phyloP scores from a whole-genome alignment of 2,888 invertebrate genomes.

The Argynnis bischoffii region DNA sequence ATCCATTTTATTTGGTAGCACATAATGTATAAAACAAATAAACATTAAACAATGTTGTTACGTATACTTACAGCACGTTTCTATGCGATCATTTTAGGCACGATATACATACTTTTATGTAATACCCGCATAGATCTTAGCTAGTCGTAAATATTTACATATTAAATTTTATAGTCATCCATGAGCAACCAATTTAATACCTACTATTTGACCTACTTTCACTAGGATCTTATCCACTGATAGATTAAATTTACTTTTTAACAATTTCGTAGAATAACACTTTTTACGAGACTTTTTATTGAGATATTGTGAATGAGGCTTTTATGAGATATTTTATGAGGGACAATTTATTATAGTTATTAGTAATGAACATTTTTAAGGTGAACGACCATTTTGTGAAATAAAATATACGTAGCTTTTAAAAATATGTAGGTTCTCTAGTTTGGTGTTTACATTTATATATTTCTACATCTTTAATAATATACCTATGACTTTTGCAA shows the following conservation, averaged over 20 bases:
- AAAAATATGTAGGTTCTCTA: no score
- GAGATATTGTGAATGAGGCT: constrained; percentile 18
- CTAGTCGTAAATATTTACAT: constrained; percentile 15
- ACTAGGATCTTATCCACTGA: constrained; percentile 43
- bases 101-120: neutral
- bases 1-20: no score
- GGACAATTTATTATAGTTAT: constrained; percentile 23
- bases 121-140: constrained; percentile 22
- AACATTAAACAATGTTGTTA: no score
- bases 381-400: constrained; percentile 26
- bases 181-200: constrained; percentile 30
- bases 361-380: constrained; percentile 26
- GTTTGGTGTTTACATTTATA: no score
- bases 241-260: constrained; percentile 24
- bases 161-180: constrained; percentile 26
- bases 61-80: no score
- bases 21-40: no score
- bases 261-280: constrained; percentile 31
- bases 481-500: no score
- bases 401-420: no score
- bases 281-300: constrained; percentile 47
- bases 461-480: no score
- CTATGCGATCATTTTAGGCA: no score
- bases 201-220: constrained; percentile 62
- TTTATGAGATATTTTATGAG: constrained; percentile 28